These are phyloP conservation scores for Tetanocera ferruginea DNA, from an alignment of 2,888 invertebrate species.

Conservation along the genomic window DNA sequence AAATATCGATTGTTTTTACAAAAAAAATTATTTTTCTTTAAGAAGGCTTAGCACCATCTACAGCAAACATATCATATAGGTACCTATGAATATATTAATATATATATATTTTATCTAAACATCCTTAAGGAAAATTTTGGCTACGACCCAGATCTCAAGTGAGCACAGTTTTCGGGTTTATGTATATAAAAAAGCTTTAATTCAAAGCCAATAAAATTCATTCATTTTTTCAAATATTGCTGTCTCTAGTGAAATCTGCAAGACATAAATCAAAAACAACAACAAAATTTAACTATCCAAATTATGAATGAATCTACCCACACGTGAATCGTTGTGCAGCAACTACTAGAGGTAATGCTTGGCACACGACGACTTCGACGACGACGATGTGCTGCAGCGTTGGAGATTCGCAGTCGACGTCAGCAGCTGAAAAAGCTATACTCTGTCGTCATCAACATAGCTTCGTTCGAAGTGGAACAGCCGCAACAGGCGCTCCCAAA, in stretches of 20 bases:
- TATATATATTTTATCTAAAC: no score
- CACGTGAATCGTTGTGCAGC: slow-evolving; percentile 42
- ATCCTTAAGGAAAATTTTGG: no score
- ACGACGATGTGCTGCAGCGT: neutral
- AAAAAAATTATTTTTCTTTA: no score
- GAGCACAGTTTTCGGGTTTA: no score
- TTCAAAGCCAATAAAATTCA: neutral
- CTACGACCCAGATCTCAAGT: no score
- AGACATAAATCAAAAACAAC: neutral
- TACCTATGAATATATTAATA: no score
- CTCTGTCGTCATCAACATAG: slow-evolving; percentile 17
- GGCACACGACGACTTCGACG: slow-evolving; percentile 4
- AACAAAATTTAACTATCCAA: slow-evolving; percentile 44
- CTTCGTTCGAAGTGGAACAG: slow-evolving; percentile 23
- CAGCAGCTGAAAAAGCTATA: neutral
- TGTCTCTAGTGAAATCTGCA: neutral
- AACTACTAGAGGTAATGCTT: slow-evolving; percentile 16
- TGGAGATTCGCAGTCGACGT: neutral
- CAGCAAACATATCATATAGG: no score
- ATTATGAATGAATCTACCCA: slow-evolving; percentile 60
- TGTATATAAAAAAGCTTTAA: no score
- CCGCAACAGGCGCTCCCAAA: slow-evolving; percentile 52
- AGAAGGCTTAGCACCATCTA: no score
- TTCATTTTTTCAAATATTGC: neutral
- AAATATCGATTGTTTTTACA: no score